Evolutionary conservation across 2,888 invertebrate species (phyloP).

Genomic region (Prionchulus punctatus): DNA sequence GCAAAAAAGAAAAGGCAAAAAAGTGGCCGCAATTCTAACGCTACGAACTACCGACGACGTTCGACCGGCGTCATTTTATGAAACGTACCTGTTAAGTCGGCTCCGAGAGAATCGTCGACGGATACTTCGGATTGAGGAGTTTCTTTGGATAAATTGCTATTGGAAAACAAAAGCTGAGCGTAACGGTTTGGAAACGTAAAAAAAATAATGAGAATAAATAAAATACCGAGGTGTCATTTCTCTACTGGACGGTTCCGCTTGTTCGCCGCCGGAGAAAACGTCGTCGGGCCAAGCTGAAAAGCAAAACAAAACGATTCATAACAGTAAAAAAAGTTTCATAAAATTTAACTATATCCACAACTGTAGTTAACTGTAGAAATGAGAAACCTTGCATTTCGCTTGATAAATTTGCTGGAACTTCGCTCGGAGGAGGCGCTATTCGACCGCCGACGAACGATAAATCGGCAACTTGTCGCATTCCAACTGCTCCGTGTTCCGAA

Average conservation of each 20-base stretch:
- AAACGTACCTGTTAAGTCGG: conserved; percentile 70
- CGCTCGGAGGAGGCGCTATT: too few relatives aligned
- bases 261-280: conserved; percentile 7
- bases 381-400: neutral
- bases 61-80: conserved; percentile 19
- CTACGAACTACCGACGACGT: neutral
- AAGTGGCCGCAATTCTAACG: conserved; percentile 5
- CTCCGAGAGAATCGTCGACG: conserved; percentile 47
- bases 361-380: neutral
- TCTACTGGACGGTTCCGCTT: conserved; percentile 10
- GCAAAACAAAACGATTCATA: conserved; percentile 7
- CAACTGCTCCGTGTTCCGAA: too few relatives aligned
- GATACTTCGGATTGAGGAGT: conserved; percentile 5
- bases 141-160: neutral
- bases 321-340: neutral
- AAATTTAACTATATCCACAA: neutral
- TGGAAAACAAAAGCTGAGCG: neutral
- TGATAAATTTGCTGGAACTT: neutral
- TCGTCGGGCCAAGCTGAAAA: conserved; percentile 30
- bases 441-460: too few relatives aligned
- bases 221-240: neutral
- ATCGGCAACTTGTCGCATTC: too few relatives aligned
- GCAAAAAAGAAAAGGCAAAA: conserved; percentile 7
- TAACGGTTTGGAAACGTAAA: neutral
- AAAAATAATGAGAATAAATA: neutral